phyloP scores from a whole-genome alignment of 1,140 invertebrate genomes.

The Andrena cerasifolii region DNA sequence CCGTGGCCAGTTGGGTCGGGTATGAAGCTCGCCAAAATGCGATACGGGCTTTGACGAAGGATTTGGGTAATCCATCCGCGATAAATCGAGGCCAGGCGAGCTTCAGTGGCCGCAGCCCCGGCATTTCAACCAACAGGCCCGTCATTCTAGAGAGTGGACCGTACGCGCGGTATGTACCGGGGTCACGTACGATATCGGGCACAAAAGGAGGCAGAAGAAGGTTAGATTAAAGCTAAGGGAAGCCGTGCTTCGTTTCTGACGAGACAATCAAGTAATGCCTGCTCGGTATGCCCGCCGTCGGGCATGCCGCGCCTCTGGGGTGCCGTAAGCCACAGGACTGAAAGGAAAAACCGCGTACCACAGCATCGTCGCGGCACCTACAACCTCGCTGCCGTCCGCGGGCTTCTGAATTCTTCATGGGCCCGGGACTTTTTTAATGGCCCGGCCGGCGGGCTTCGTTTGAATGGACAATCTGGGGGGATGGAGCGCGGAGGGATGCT shows the following conservation, averaged over 20 bases:
- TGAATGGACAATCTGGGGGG: conserved; percentile 11
- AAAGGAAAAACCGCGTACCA: conserved; percentile 59
- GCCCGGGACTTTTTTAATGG: conserved; percentile 20
- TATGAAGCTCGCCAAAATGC: neutral
- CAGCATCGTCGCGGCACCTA: conserved; percentile 48
- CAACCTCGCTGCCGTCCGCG: conserved; percentile 51
- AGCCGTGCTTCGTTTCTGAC: conserved; percentile 48
- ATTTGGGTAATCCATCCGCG: conserved; percentile 17
- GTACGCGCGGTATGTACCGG: conserved; percentile 4
- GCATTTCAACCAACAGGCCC: conserved; percentile 62
- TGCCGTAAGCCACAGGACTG: conserved; percentile 72
- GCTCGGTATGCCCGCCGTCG: conserved; percentile 77
- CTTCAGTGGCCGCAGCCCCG: conserved; percentile 51
- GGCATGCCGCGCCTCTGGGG: conserved; percentile 69
- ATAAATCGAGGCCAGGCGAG: conserved; percentile 8
- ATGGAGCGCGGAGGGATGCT: too few species aligned
- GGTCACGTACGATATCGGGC: conserved; percentile 45
- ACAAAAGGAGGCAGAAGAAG: conserved; percentile 35
- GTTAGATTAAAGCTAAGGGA: conserved; percentile 56
- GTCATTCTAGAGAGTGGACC: conserved; percentile 48
- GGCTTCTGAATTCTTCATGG: conserved; percentile 36
- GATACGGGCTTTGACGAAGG: conserved; percentile 1
- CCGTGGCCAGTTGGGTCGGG: neutral
- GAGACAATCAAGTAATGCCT: conserved; percentile 82
- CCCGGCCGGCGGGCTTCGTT: neutral